phyloP scores from a whole-genome alignment of 2,113 vertebrate species.

The Pogonocichla stellata region DNA sequence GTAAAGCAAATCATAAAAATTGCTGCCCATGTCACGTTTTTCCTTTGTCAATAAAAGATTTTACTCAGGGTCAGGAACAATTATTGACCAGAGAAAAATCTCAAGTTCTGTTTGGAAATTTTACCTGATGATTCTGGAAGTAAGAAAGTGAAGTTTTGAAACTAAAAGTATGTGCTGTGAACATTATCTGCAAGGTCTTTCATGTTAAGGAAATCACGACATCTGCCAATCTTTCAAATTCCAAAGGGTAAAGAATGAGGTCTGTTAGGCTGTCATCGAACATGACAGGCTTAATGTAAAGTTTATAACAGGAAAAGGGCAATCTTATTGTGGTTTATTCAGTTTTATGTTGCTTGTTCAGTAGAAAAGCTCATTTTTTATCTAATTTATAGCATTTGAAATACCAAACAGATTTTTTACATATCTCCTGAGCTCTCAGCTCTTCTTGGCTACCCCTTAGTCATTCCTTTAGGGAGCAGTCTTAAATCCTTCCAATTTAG shows the following conservation, averaged over 20 bases:
- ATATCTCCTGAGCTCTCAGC: constrained; percentile 98
- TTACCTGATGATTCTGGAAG: constrained; percentile 32
- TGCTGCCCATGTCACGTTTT: constrained; percentile 50
- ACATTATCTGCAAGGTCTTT: constrained; percentile 79
- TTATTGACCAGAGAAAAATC: constrained; percentile 59
- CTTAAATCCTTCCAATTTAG: constrained; percentile 99
- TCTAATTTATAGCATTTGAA: constrained; percentile 99
- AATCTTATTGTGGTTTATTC: constrained; percentile 99
- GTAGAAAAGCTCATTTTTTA: constrained; percentile 90
- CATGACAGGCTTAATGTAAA: constrained; percentile 99
- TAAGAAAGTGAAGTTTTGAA: constrained; percentile 58
- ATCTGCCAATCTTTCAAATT: constrained; percentile 93
- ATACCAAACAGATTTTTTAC: constrained; percentile 99
- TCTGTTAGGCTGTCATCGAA: constrained; percentile 97
- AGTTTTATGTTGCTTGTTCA: constrained; percentile 92
- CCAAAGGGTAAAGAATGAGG: constrained; percentile 93
- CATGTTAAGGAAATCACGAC: constrained; percentile 88
- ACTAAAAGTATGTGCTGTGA: constrained; percentile 65
- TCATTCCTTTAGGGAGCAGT: constrained; percentile 90
- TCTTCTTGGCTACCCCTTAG: constrained; percentile 84
- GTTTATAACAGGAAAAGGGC: constrained; percentile 94
- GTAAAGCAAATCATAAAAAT: constrained; percentile 74
- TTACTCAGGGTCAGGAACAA: constrained; percentile 65
- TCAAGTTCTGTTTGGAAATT: constrained; percentile 38
- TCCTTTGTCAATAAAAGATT: constrained; percentile 64